phyloP scores from a whole-genome alignment of 2,888 invertebrate genomes.

The Leptopilina syphax region DNA sequence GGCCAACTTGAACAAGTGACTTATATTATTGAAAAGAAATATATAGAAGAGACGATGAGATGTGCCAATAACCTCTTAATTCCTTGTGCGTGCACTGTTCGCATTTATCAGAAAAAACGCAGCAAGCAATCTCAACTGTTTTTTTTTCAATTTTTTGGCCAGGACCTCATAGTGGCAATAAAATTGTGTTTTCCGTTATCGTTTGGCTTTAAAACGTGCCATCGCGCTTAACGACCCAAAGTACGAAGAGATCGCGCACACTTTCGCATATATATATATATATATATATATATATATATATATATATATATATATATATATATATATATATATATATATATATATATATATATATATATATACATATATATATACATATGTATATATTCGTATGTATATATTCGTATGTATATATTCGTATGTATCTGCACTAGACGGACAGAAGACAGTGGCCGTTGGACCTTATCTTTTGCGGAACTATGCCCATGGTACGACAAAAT shows the following conservation, averaged over 20 bases:
- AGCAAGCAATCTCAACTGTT: conserved; percentile 13
- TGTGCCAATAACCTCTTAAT: conserved; percentile 37
- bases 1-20: no score
- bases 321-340: no score
- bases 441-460: conserved; percentile 16
- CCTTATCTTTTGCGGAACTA: conserved; percentile 40
- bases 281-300: no score
- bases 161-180: conserved; percentile 36
- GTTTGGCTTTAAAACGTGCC: conserved; percentile 31
- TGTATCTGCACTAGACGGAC: conserved; percentile 17
- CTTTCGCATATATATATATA: not conserved
- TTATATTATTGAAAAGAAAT: no score
- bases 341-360: no score
- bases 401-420: no score
- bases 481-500: conserved; percentile 27
- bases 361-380: no score
- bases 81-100: conserved; percentile 19
- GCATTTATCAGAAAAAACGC: conserved; percentile 37
- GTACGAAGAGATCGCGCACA: not conserved
- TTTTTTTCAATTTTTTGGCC: no score
- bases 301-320: no score
- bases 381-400: no score
- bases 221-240: conserved; percentile 34
- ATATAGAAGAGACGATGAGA: not conserved
- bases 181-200: conserved; percentile 35